A percentile compares a stretch with the other conserved stretches of the same genome.
Evolutionary conservation across 2,797 vertebrate species (phyloP).

Genomic region (Microchirus variegatus): DNA sequence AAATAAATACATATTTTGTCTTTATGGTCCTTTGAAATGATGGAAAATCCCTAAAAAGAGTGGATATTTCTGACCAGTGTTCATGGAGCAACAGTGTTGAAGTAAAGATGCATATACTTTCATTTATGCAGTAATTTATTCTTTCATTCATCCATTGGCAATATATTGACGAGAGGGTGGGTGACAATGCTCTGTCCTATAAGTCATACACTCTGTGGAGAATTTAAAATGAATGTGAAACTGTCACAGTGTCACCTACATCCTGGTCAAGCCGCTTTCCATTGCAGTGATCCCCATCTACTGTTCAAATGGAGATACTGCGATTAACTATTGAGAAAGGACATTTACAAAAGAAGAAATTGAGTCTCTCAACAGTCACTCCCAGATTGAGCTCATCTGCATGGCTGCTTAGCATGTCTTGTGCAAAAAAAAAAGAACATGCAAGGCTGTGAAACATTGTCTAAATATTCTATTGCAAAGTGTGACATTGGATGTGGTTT

Average conservation of each 20-base stretch:
- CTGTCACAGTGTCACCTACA: conserved; percentile 68
- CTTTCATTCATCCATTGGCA: background rate
- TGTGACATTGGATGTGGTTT: conserved; percentile 19
- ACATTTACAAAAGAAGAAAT: conserved; percentile 56
- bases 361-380: conserved; percentile 43
- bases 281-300: conserved; percentile 80
- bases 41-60: conserved; percentile 9
- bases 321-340: conserved; percentile 45
- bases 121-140: conserved; percentile 9
- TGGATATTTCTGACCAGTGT: conserved; percentile 2
- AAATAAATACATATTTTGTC: conserved; percentile 45
- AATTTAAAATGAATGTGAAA: conserved; percentile 61
- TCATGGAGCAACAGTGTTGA: conserved; percentile 8
- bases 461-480: conserved; percentile 2
- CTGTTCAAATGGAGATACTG: conserved; percentile 77
- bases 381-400: conserved; percentile 9
- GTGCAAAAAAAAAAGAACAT: too few relatives aligned
- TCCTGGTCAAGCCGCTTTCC: conserved; percentile 65
- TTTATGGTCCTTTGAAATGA: conserved; percentile 21
- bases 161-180: conserved; percentile 17
- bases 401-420: background rate
- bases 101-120: conserved; percentile 11
- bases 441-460: background rate
- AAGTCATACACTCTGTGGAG: conserved; percentile 49
- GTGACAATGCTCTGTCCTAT: conserved; percentile 40